Base-by-base conservation (phyloP, 2,888 invertebrate genomes). In the Lasioglossum villosulum region DNA sequence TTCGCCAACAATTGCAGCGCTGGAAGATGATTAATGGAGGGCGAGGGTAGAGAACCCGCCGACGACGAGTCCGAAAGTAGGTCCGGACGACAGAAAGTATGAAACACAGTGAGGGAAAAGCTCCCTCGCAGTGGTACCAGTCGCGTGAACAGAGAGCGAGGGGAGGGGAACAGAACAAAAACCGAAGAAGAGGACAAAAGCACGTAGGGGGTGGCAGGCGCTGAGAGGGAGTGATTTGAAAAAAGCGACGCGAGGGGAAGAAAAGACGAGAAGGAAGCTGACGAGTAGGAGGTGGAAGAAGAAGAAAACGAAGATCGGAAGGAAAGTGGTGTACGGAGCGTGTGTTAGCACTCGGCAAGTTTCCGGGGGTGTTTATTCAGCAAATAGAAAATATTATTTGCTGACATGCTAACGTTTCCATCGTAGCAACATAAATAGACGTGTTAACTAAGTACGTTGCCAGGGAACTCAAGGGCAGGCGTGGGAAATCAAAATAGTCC, bases 31-130 rank as follows among this genome's bases (percentile, higher is more conserved):
- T 87, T 87, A 87, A 87, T 86, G 82, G 76, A 74, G 75, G 72
- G 37, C 14, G 37, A 48, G 39, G 19, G 79, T 16, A 45, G 77
- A 30, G 16, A 66, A 30, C 23, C 72, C 68, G 78, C 78, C 75
- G 71, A 34, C 86, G 83, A 83, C 78, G 80, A 78, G 80, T 83
- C 83, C 86, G 80, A 86, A 86, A 86, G 78, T 86, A 79, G 83
- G 83, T 86, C 83, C 76, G 83, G 42, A 76, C 86, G 83, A 74
- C 80, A 74, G 78, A 83, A 86, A 78, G 83, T 83, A 80, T 68
- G 80, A 74, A 76, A 78, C 80, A 78, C 80, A 80, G 78, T 48
- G 87, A 75, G 81, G 83, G 82, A 90, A 88, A 88, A 90, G 90
- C 83, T 37, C 56, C 78, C 80, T 80, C 88, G 88, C 88, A 78